These are phyloP conservation scores for Catalaphyllia jardinei DNA, from an alignment of 64 coral and sea anemone species.

Conservation along the genomic window DNA sequence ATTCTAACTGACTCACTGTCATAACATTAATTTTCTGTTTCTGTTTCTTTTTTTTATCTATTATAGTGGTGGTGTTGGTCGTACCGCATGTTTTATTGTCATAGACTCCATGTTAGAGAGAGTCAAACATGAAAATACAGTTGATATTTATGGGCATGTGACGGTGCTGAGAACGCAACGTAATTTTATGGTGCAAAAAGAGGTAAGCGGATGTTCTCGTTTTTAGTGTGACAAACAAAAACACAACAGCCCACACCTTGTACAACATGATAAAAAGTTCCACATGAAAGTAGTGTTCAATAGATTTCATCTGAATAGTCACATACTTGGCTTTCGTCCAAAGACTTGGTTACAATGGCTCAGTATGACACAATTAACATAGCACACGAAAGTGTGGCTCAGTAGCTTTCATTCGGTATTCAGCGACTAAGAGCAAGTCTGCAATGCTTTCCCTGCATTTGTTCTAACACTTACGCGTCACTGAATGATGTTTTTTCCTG, in stretches of 20 bases:
- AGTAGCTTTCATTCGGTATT: too few relatives aligned
- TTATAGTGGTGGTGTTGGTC: conserved; percentile 87
- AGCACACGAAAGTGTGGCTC: too few relatives aligned
- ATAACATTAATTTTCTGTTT: background rate
- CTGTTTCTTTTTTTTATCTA: background rate
- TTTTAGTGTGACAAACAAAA: too few relatives aligned
- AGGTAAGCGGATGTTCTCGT: conserved; percentile 10
- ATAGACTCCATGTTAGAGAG: conserved; percentile 98
- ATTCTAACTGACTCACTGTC: background rate
- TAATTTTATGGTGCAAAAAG: conserved; percentile 94
- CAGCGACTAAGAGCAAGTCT: too few relatives aligned
- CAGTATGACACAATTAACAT: too few relatives aligned
- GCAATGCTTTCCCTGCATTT: too few relatives aligned
- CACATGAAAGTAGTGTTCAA: background rate
- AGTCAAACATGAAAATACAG: conserved; percentile 94
- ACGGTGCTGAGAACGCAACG: conserved; percentile 93
- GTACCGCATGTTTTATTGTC: conserved; percentile 91
- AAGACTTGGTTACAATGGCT: too few relatives aligned
- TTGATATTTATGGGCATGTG: conserved; percentile 98
- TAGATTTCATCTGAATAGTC: background rate
- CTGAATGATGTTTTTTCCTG: background rate
- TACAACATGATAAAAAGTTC: too few relatives aligned
- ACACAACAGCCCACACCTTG: too few relatives aligned
- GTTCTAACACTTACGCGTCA: background rate
- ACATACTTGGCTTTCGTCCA: too few relatives aligned